Evolutionary conservation across 2,888 invertebrate genomes (phyloP).

Genomic region (Lordiphosa fenestrarum): DNA sequence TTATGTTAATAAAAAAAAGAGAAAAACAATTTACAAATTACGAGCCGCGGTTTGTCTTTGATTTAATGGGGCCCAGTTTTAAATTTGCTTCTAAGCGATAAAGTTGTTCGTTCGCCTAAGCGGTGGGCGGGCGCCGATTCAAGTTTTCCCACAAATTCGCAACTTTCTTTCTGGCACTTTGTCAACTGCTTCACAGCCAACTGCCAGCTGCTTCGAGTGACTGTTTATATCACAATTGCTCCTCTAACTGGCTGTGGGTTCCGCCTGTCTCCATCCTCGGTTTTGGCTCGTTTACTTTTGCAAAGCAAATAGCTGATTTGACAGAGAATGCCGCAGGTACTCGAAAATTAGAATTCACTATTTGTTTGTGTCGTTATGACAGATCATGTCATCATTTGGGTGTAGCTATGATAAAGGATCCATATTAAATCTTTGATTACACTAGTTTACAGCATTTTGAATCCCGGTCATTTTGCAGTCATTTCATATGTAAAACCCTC

Average conservation of each 20-base stretch:
- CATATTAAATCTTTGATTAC: too few relatives aligned
- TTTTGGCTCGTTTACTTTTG: too few relatives aligned
- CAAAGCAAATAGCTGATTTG: too few relatives aligned
- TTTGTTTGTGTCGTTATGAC: too few relatives aligned
- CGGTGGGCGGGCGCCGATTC: constrained; percentile 38
- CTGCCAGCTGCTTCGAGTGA: constrained; percentile 37
- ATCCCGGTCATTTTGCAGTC: too few relatives aligned
- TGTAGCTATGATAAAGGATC: too few relatives aligned
- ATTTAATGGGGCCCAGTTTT: constrained; percentile 38
- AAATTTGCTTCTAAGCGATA: constrained; percentile 48
- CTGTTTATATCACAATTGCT: constrained; percentile 64
- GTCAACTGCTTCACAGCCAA: constrained; percentile 43
- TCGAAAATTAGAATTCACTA: too few relatives aligned
- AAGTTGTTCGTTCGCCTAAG: constrained; percentile 55
- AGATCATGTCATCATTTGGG: too few relatives aligned
- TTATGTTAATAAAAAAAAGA: constrained; percentile 64
- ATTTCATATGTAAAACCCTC: too few relatives aligned
- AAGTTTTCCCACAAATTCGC: constrained; percentile 64
- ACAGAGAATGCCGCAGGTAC: too few relatives aligned
- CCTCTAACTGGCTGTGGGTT: constrained; percentile 29
- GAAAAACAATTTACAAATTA: constrained; percentile 53
- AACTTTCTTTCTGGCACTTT: constrained; percentile 52
- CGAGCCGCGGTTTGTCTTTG: constrained; percentile 18
- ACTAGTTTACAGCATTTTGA: too few relatives aligned
- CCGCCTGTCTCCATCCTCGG: too few relatives aligned